Evolutionary conservation across 2,113 vertebrate species (phyloP).

Genomic region (Chaetodon auriga): DNA sequence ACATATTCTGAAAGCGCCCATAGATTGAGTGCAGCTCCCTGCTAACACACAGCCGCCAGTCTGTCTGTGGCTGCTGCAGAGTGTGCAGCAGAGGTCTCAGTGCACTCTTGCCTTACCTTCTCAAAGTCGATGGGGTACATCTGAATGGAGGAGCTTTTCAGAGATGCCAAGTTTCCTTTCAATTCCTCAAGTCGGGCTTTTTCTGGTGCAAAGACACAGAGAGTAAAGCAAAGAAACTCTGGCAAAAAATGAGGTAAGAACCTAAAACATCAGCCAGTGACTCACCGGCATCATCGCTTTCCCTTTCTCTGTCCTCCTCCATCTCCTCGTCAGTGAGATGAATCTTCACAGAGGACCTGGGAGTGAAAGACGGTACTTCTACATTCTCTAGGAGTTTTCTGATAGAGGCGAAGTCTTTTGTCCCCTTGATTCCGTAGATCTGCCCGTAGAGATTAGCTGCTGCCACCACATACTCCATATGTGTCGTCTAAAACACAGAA

Average conservation of each 20-base stretch:
- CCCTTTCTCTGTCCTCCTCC: slow-evolving; percentile 53
- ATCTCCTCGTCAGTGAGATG: slow-evolving; percentile 77
- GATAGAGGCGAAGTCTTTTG: slow-evolving; percentile 48
- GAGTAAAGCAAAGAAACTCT: not conserved
- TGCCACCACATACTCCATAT: slow-evolving; percentile 87
- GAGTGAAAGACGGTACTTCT: slow-evolving; percentile 69
- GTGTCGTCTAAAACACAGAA: slow-evolving; percentile 79
- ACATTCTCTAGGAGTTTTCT: slow-evolving; percentile 68
- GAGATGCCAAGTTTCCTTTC: slow-evolving; percentile 70
- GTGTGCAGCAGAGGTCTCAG: slow-evolving; percentile 37
- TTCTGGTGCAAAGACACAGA: slow-evolving; percentile 73
- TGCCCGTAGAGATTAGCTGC: slow-evolving; percentile 89
- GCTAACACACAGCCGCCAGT: slow-evolving; percentile 66
- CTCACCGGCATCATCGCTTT: slow-evolving; percentile 70
- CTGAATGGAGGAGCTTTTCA: slow-evolving; percentile 44
- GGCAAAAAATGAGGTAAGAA: not conserved
- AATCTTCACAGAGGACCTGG: slow-evolving; percentile 75
- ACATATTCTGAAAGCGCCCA: slow-evolving; percentile 46
- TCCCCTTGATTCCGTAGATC: slow-evolving; percentile 80
- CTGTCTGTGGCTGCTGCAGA: slow-evolving; percentile 67
- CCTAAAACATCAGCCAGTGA: not conserved
- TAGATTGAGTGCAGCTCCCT: slow-evolving; percentile 63
- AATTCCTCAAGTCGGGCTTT: slow-evolving; percentile 67
- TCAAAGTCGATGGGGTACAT: slow-evolving; percentile 89
- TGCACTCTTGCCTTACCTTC: slow-evolving; percentile 84